Evolutionary conservation across 2,113 vertebrate genomes (phyloP).

Genomic region (Canis aureus): DNA sequence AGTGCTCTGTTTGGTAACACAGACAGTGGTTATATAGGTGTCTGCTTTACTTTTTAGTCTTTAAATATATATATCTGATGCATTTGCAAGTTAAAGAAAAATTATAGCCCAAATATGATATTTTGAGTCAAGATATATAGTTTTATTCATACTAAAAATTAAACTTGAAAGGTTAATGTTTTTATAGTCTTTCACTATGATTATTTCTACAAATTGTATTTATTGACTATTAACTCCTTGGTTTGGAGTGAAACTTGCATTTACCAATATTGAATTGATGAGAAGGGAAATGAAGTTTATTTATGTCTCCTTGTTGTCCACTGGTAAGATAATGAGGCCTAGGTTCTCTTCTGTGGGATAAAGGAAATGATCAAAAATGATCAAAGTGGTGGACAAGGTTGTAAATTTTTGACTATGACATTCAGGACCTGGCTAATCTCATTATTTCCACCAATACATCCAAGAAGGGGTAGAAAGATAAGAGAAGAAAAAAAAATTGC

Average conservation of each 20-base stretch:
- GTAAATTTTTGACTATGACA: conserved; percentile 60
- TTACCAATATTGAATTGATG: conserved; percentile 61
- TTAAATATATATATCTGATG: not conserved
- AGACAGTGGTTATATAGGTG: not conserved
- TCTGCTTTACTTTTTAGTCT: not conserved
- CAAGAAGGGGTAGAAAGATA: conserved; percentile 45
- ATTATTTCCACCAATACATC: conserved; percentile 47
- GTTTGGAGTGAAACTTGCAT: conserved; percentile 10
- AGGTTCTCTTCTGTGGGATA: not conserved
- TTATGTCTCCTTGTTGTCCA: not conserved
- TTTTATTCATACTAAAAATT: conserved; percentile 18
- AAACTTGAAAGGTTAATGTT: not conserved
- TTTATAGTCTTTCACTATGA: not conserved
- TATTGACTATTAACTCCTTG: conserved; percentile 24
- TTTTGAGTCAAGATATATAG: not conserved
- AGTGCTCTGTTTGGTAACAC: not conserved
- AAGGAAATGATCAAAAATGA: conserved; percentile 39
- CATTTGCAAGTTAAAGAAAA: not conserved
- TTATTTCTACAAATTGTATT: conserved; percentile 37
- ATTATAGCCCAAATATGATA: not conserved
- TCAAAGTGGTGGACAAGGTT: not conserved
- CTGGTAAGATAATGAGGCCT: conserved; percentile 4
- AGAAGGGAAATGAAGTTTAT: conserved; percentile 43
- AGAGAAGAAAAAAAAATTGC: not conserved
- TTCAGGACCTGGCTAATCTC: conserved; percentile 44